Base-by-base conservation (phyloP, 2,113 vertebrate genomes). In the Charadrius vociferus region DNA sequence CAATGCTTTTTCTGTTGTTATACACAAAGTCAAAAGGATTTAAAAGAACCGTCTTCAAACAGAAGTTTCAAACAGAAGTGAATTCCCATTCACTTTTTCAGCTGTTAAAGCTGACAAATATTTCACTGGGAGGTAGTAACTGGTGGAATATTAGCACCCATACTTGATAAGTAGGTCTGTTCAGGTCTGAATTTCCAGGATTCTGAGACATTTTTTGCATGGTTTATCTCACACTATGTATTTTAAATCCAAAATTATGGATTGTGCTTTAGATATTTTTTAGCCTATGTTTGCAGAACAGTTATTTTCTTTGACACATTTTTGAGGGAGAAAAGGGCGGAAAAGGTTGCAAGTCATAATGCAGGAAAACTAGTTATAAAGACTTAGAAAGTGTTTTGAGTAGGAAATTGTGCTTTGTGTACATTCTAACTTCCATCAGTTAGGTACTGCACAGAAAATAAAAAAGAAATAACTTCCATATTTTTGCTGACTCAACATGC, bases 141-240 rank as follows among this genome's bases (percentile, higher is more conserved):
- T 30, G 8, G 2, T 24, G 80, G 23, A 49, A 56, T 56, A 34
- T 12, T 34, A 7, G 1, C 24, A 17, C 2, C 4, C 2, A 12
- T 43, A 8, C 2, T 27, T 45, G 41, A 23, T 50, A 70, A 32
- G 4, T 7, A 70, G 5, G 6, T 37, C 7, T 83, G 14, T 52
- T 58, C 37, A 75, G 6, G 8, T 58, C 14, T 72, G 49, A 53
- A 20, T 77, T 80, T 70, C 6, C 21, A 78, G 19, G 16, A 43
- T 81, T 62, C 27, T 74, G 55, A 70, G 22, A 55, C 3, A 21
- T 41, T 81, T 86, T 81, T 81, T 43, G 7, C 4, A 11, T 20
- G 6, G 10, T 36, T 83, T 14, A 77, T 27, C 12, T 84, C 5
- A 66, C 1, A 2, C 1, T 43, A 27, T 12, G 14, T 36, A 47